Percentiles rank a stretch among this genome's conserved stretches.
Conservation (phyloP, 2,113 vertebrate genomes). For the Rhadina sibilatrix region DNA sequence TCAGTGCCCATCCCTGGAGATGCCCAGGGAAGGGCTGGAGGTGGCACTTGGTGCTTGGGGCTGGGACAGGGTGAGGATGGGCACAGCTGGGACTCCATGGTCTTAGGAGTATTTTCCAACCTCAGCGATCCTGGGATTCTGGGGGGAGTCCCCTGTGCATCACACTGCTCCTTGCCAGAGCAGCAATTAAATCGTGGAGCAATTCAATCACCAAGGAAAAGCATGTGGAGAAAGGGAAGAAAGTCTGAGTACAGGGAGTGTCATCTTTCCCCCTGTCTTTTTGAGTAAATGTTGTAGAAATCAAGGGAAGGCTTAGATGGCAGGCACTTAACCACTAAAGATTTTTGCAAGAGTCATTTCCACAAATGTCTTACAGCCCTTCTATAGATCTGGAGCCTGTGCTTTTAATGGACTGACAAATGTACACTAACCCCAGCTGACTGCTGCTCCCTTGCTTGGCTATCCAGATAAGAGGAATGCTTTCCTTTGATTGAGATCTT, state of each 20-base stretch:
- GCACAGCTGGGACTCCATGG: fast-evolving
- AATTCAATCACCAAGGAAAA: background rate
- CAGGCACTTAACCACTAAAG: background rate
- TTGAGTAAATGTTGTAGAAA: background rate
- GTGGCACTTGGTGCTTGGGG: background rate
- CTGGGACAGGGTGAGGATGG: background rate
- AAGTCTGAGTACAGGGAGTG: background rate
- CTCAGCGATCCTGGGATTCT: background rate
- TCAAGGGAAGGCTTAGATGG: background rate
- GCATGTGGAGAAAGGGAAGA: background rate
- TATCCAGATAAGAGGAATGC: constrained; percentile 22
- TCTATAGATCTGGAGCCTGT: background rate
- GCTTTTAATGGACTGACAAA: constrained; percentile 51
- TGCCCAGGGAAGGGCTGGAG: fast-evolving
- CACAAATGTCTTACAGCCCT: background rate
- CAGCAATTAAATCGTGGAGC: background rate
- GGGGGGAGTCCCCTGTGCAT: background rate
- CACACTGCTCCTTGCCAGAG: background rate
- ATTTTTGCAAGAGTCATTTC: constrained; percentile 37
- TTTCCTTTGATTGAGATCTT: constrained; percentile 53
- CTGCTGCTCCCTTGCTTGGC: background rate
- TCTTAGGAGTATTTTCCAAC: background rate
- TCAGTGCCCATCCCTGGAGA: background rate
- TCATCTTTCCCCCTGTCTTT: background rate
- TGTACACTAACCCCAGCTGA: constrained; percentile 6